These are phyloP conservation scores for Galemys pyrenaicus DNA, from an alignment of 2,113 vertebrate species.

Conservation along the genomic window DNA sequence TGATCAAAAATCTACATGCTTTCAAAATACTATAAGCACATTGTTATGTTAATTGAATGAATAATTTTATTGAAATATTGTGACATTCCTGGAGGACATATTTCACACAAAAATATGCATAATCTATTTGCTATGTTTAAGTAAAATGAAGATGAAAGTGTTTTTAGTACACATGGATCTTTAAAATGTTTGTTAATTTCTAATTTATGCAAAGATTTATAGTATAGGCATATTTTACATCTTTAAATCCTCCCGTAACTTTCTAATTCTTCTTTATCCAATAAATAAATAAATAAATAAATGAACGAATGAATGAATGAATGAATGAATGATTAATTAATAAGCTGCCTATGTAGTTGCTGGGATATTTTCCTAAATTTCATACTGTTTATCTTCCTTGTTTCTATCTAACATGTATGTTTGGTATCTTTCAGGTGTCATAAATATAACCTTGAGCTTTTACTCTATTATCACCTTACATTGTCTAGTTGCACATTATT, in stretches of 20 bases:
- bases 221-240: neutral
- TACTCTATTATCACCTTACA: neutral
- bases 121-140: neutral
- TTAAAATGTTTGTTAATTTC: neutral
- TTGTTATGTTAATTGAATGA: neutral
- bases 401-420: neutral
- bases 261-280: conserved; percentile 19
- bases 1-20: neutral
- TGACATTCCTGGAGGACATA: neutral
- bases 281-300: neutral
- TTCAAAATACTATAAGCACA: neutral
- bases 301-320: too few relatives aligned
- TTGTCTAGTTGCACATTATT: neutral
- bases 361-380: neutral
- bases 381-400: neutral
- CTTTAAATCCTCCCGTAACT: neutral
- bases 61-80: neutral
- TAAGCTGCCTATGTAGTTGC: neutral
- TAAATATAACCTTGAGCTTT: neutral
- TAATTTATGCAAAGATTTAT: conserved; percentile 9
- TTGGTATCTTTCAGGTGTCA: neutral
- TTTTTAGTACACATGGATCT: conserved; percentile 1
- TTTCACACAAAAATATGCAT: neutral
- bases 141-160: conserved; percentile 16
- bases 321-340: too few relatives aligned